Base-by-base conservation (phyloP, 2,113 vertebrate species). In the Vanacampus margaritifer region DNA sequence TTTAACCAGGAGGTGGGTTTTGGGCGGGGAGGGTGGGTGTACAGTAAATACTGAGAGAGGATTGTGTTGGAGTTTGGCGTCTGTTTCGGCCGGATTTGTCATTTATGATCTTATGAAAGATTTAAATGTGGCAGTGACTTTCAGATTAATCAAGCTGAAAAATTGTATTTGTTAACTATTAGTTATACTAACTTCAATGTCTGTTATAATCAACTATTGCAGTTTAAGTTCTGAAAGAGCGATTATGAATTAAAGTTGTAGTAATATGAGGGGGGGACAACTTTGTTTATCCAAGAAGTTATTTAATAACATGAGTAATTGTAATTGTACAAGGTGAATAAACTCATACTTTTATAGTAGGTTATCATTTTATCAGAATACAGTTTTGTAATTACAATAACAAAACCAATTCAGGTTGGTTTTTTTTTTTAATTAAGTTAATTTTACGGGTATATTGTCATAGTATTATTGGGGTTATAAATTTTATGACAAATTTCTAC, bases 1-100 rank as follows among this genome's bases (percentile, higher is more conserved):
- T 86, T 86, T 82, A 76, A 78, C 78, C 67, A 78, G 75, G 78
- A 71, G 71, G 68, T 7, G 21, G 19, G 13, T 54, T 37, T 60
- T 12, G 9, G 69, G 67, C 62, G 11, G 45, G 50, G 72, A 37
- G 57, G 1, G 4, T 46, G 56, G 2, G 39, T 13, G 26, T 21
- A 19, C 37, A 24, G 60, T 41, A 62, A 62, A 62, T 62, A 24
- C 37, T 46, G 63, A 62, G 67, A 23, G 54, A 36, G 60, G 60
- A 77, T 64, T 65, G 68, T 73, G 78, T 65, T 74, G 65, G 67
- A 51, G 50, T 74, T 73, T 43, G 72, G 68, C 64, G 72, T 45
- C 69, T 59, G 23, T 68, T 71, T 69, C 13, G 63, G 50, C 12
- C 36, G 8, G 60, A 17, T 24, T 62, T 43, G n/a, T 16, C 6